phyloP scores from a whole-genome alignment of 2,113 vertebrate species.

The Gymnarchus niloticus region DNA sequence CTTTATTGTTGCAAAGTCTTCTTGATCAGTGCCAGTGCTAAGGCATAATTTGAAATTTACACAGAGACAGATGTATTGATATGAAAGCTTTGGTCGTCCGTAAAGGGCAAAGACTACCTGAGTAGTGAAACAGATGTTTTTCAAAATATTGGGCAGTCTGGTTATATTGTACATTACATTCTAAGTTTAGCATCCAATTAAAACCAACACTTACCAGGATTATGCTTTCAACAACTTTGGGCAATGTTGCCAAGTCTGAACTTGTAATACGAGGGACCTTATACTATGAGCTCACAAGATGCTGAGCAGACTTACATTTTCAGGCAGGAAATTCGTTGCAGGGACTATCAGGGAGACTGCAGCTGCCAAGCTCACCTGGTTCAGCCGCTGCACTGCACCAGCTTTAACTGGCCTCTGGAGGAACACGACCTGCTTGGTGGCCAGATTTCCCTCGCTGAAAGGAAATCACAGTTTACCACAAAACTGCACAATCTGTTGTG shows the following conservation, averaged over 20 bases:
- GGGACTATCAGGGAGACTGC: neutral
- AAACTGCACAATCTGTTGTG: neutral
- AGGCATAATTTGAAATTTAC: neutral
- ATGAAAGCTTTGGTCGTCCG: neutral
- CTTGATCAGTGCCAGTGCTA: neutral
- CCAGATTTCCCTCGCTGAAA: conserved; percentile 89
- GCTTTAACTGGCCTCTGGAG: conserved; percentile 81
- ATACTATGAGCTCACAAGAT: neutral
- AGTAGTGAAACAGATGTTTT: neutral
- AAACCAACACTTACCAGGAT: neutral
- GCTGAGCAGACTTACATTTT: neutral
- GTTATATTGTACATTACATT: neutral
- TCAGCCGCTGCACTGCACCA: conserved; percentile 35
- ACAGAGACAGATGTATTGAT: neutral
- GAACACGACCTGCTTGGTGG: conserved; percentile 93
- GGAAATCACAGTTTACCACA: neutral
- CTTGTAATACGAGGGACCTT: too few species aligned
- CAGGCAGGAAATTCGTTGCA: too few species aligned
- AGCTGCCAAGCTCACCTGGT: conserved; percentile 45
- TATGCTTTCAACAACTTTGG: too few species aligned
- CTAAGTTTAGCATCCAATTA: neutral
- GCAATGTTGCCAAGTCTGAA: too few species aligned
- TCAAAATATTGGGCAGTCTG: neutral
- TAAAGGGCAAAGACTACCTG: neutral
- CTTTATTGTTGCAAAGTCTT: neutral